Percentiles rank a stretch among this genome's conserved stretches.
Evolutionary conservation across 2,888 invertebrate species (phyloP).

Genomic region (Melinopterus prodromus): DNA sequence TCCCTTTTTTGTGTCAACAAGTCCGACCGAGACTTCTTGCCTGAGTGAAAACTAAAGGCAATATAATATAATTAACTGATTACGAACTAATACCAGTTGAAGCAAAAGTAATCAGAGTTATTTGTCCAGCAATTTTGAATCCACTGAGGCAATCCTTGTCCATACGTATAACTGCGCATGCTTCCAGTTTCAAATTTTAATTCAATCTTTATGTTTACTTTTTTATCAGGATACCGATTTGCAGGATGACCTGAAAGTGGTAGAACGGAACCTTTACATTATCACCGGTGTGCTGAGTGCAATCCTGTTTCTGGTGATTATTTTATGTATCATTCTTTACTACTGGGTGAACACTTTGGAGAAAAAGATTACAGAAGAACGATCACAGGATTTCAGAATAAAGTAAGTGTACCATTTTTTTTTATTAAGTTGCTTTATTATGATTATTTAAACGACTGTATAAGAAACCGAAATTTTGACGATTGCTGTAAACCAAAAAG

Average conservation of each 20-base stretch:
- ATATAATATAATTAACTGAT: too few species aligned
- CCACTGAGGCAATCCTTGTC: too few species aligned
- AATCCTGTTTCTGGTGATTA: slow-evolving; percentile 24
- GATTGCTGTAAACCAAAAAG: too few species aligned
- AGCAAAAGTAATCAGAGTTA: too few species aligned
- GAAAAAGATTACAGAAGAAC: slow-evolving; percentile 20
- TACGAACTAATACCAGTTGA: too few species aligned
- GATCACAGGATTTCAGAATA: slow-evolving; percentile 25
- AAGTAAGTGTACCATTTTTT: slow-evolving; percentile 31
- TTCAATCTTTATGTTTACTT: neutral
- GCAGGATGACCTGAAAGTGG: neutral
- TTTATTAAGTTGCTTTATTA: neutral
- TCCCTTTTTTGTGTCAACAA: too few species aligned
- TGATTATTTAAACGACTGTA: too few species aligned
- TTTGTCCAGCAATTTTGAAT: too few species aligned
- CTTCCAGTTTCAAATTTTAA: neutral
- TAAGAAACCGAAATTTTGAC: too few species aligned
- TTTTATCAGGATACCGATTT: neutral
- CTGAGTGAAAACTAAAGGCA: too few species aligned
- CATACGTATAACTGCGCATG: too few species aligned
- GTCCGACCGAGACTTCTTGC: too few species aligned
- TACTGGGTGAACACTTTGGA: slow-evolving; percentile 25
- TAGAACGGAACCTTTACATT: slow-evolving; percentile 23
- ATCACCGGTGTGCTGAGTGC: slow-evolving; percentile 17
- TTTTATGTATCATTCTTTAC: slow-evolving; percentile 26